Conservation (phyloP, 2,888 invertebrate species). For the Blastobasis adustella region DNA sequence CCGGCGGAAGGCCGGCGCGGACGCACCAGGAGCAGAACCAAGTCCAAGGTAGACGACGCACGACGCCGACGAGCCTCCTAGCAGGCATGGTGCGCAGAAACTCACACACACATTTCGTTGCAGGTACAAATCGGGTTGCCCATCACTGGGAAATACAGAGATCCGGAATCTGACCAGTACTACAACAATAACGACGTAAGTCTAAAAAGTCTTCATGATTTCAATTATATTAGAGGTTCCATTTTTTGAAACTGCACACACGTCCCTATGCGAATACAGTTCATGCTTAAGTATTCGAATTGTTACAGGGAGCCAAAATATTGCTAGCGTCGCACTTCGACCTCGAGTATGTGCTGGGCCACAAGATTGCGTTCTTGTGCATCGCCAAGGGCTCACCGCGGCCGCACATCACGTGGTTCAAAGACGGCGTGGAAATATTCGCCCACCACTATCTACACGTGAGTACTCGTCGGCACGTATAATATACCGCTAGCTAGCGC, state of each 20-base stretch:
- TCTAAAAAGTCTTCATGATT: conserved; percentile 14
- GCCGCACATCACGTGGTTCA: conserved; percentile 96
- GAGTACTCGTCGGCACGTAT: conserved; percentile 38
- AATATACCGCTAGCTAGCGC: too few relatives aligned
- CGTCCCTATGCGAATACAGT: neutral
- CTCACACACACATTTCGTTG: neutral
- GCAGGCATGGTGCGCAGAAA: too few relatives aligned
- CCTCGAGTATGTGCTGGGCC: conserved; percentile 93
- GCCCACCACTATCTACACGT: conserved; percentile 92
- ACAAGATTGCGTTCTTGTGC: conserved; percentile 95
- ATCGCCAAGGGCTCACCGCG: conserved; percentile 92
- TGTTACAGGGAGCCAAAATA: conserved; percentile 89
- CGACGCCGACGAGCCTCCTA: too few relatives aligned
- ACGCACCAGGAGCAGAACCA: conserved; percentile 81
- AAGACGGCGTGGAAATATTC: conserved; percentile 94
- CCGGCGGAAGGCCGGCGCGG: conserved; percentile 77
- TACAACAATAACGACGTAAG: conserved; percentile 92
- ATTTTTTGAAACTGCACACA: neutral
- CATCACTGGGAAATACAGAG: conserved; percentile 91
- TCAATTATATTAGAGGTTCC: neutral
- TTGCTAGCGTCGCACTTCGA: conserved; percentile 92
- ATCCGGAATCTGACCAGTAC: conserved; percentile 92
- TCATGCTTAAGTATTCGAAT: neutral
- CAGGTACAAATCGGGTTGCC: conserved; percentile 90
- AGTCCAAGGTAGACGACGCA: conserved; percentile 76